phyloP scores from a whole-genome alignment of 1,140 invertebrate species.

The Adelges cooleyi region DNA sequence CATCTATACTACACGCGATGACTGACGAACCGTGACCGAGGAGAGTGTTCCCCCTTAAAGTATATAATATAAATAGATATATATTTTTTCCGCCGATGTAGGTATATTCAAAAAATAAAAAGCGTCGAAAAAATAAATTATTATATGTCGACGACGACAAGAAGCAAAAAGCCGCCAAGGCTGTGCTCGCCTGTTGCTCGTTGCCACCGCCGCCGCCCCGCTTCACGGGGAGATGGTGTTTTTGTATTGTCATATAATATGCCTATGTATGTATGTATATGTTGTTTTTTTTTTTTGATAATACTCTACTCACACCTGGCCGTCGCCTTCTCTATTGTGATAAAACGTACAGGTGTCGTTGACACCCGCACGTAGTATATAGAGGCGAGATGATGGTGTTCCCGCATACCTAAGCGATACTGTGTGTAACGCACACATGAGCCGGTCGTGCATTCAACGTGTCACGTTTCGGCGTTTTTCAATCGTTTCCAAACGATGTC shows the following conservation, averaged over 20 bases:
- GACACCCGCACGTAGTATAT: slow-evolving; percentile 1
- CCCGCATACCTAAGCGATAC: slow-evolving; percentile 14
- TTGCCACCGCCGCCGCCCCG: too few species aligned
- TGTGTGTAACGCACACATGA: not conserved
- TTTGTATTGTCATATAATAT: slow-evolving; percentile 16
- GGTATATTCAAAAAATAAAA: slow-evolving; percentile 5
- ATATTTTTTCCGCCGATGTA: slow-evolving; percentile 20
- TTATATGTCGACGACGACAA: too few species aligned
- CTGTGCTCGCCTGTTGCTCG: too few species aligned
- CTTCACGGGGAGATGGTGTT: not conserved
- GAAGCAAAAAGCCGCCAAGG: too few species aligned
- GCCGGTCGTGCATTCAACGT: not conserved
- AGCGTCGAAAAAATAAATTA: too few species aligned
- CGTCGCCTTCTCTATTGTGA: slow-evolving; percentile 15
- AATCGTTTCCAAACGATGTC: not conserved
- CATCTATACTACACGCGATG: too few species aligned
- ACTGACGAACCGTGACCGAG: slow-evolving; percentile 15
- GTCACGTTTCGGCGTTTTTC: slow-evolving; percentile 14
- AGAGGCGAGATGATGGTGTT: not conserved
- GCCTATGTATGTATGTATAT: too few species aligned
- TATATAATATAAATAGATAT: too few species aligned
- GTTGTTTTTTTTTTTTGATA: slow-evolving; percentile 8
- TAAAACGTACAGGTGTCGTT: slow-evolving; percentile 26
- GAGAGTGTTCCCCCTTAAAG: not conserved
- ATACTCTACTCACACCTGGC: slow-evolving; percentile 17